Base-by-base conservation (phyloP, 2,797 vertebrate species). In the Knipowitschia caucasica region DNA sequence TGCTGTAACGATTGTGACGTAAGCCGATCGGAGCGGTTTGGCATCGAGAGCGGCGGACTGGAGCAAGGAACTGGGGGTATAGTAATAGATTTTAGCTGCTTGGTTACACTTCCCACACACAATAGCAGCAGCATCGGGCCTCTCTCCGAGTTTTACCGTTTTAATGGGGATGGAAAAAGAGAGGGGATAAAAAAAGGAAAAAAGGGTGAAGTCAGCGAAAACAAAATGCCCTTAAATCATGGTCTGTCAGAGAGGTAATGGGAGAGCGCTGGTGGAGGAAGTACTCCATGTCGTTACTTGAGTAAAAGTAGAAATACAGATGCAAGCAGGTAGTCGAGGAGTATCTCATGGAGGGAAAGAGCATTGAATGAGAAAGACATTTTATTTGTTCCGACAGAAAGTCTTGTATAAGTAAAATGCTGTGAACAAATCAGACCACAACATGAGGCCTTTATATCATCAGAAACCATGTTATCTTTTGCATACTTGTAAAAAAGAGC, bases 151-250 rank as follows among this genome's bases (percentile, higher is more conserved):
- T 82, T 82, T 39, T 72, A 73, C 75, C 38, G 71, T 71, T 80
- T 82, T 85, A 81, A 85, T 79, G 69, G 75, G 67, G 57, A 63
- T 44, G 67, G 38, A 18, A 40, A 23, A 42, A 42, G n/a, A n/a
- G n/a, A n/a, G n/a, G n/a, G n/a, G n/a, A n/a, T n/a, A 24, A 23
- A 39, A 20, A 12, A 21, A 40, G 24, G 3, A 42, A 24, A 85
- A 88, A 85, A 73, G 59, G 67, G 67, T 71, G 79, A 90, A 91
- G 92, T 94, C 93, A 95, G 93, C 93, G 93, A 94, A 94, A 96
- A 91, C 93, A 90, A 95, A 96, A 96, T 95, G 92, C 91, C 91
- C 89, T 94, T 96, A 95, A 95, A 96, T 98, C 92, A 95, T 91
- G 91, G 77, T 66, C 80, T 93, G 91, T 94, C 94, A 94, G 89